Evolutionary conservation across 1,140 invertebrate species (phyloP).

Genomic region (Formica exsecta): DNA sequence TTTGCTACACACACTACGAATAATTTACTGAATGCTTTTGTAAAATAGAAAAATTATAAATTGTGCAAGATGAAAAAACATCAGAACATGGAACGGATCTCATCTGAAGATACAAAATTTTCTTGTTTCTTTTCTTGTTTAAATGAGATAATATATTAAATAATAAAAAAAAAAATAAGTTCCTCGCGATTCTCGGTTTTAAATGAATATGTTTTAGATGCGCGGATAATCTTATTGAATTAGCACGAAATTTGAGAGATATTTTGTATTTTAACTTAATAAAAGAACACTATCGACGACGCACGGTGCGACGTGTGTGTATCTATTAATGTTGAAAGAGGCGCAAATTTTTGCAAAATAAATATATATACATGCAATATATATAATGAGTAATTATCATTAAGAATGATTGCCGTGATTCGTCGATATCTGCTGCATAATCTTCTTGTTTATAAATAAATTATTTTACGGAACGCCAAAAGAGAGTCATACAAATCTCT

Average conservation of each 20-base stretch:
- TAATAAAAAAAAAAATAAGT: neutral
- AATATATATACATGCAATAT: neutral
- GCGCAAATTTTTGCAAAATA: constrained; percentile 3
- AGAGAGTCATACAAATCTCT: constrained; percentile 28
- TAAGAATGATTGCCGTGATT: constrained; percentile 14
- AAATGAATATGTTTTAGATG: constrained; percentile 43
- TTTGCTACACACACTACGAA: neutral
- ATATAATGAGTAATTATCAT: neutral
- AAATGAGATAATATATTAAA: neutral
- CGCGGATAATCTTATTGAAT: constrained; percentile 35
- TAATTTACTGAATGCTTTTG: neutral
- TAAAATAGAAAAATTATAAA: neutral
- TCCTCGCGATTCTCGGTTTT: constrained; percentile 27
- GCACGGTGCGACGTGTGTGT: neutral
- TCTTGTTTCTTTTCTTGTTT: neutral
- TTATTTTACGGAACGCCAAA: constrained; percentile 75
- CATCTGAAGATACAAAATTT: neutral
- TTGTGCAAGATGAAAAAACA: neutral
- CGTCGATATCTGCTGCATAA: constrained; percentile 65
- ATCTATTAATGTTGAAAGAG: neutral
- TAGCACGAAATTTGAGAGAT: constrained; percentile 36
- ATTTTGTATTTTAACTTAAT: constrained; percentile 67
- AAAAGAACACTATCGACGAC: constrained; percentile 1
- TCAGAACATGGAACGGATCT: neutral
- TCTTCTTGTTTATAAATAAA: constrained; percentile 79